phyloP scores from a whole-genome alignment of 2,797 vertebrate genomes.

The Dendrocincla fuliginosa region DNA sequence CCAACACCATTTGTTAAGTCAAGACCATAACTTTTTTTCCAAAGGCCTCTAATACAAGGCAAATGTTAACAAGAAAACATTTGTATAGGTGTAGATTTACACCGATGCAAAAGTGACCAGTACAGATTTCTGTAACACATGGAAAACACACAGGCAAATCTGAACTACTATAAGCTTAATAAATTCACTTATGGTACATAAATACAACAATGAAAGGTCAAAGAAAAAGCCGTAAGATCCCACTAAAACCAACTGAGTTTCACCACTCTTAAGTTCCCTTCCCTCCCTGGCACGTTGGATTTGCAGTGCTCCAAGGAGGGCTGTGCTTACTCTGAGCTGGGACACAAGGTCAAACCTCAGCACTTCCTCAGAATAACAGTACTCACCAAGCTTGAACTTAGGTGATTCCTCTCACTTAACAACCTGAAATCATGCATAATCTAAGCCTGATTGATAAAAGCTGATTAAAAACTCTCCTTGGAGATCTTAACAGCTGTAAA shows the following conservation, averaged over 20 bases:
- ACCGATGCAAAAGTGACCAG: not conserved
- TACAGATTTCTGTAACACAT: not conserved
- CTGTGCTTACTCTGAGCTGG: not conserved
- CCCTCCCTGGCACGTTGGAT: not conserved
- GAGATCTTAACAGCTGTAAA: not conserved
- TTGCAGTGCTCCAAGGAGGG: not conserved
- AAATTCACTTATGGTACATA: not conserved
- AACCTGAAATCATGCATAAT: not conserved
- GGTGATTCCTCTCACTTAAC: not conserved
- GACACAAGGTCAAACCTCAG: not conserved
- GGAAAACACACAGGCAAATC: not conserved
- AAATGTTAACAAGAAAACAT: not conserved
- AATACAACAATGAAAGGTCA: not conserved
- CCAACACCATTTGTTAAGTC: not conserved
- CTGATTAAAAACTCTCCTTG: not conserved
- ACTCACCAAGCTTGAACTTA: not conserved
- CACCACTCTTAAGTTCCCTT: not conserved
- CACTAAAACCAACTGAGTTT: not conserved
- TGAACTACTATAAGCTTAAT: not conserved
- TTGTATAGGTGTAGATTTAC: not conserved
- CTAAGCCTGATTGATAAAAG: not conserved
- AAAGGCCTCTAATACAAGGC: not conserved
- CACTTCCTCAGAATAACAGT: not conserved
- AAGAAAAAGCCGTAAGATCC: not conserved
- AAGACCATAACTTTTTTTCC: not conserved